A percentile compares a stretch with the other conserved stretches of the same genome.
These are phyloP conservation scores for Perca flavescens DNA, from an alignment of 2,113 vertebrate species.

Conservation along the genomic window DNA sequence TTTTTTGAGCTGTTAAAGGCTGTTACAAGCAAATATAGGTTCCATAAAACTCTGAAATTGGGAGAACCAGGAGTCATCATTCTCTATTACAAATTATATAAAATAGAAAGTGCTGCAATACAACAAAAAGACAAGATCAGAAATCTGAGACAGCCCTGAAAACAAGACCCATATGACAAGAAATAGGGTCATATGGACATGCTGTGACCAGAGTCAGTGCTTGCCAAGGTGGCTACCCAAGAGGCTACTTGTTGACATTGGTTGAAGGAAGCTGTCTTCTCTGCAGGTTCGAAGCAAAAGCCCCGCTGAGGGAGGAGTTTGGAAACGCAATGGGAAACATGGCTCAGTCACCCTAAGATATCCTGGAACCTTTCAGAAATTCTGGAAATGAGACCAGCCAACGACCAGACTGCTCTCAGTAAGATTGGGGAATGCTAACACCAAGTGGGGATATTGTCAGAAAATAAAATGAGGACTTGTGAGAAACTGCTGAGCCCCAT, in stretches of 20 bases:
- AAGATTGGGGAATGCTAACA: background rate
- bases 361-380: slow-evolving; percentile 5
- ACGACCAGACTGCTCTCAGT: background rate
- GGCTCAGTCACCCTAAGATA: background rate
- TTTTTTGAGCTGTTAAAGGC: background rate
- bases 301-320: background rate
- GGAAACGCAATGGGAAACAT: background rate
- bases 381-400: slow-evolving; percentile 1
- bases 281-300: slow-evolving; percentile 12
- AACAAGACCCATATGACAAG: background rate
- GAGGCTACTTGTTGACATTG: slow-evolving; percentile 29
- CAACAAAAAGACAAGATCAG: background rate
- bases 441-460: background rate
- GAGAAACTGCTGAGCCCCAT: slow-evolving; percentile 9
- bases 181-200: slow-evolving; percentile 26
- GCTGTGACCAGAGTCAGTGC: slow-evolving; percentile 8
- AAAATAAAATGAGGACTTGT: slow-evolving; percentile 9
- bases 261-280: slow-evolving; percentile 22
- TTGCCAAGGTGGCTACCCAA: slow-evolving; percentile 35
- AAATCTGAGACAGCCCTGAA: background rate
- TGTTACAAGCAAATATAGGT: background rate
- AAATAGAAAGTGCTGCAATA: background rate
- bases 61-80: background rate
- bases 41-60: background rate
- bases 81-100: background rate